A percentile compares a stretch with the other conserved stretches of the same genome.
Conservation (phyloP, 2,888 invertebrate species). For the Conomelus anceps region DNA sequence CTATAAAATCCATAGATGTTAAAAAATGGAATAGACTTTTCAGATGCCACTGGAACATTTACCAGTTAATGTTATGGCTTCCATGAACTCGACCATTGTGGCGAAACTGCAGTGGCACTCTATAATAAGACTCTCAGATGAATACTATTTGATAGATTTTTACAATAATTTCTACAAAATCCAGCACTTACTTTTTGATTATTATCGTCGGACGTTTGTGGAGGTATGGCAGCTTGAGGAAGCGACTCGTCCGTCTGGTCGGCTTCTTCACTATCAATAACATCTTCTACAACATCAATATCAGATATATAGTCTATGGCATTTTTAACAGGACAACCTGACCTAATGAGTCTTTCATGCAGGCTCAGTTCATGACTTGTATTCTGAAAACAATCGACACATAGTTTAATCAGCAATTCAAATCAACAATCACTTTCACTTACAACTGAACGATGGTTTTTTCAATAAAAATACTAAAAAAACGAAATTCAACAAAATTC, state of each 20-base stretch:
- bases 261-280: conserved; percentile 17
- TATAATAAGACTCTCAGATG: too few relatives aligned
- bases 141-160: too few relatives aligned
- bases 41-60: too few relatives aligned
- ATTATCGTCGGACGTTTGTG: not conserved
- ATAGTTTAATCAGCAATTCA: not conserved
- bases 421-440: not conserved
- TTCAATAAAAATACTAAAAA: too few relatives aligned
- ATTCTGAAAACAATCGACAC: not conserved
- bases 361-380: not conserved
- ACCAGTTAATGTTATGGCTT: too few relatives aligned
- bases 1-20: too few relatives aligned
- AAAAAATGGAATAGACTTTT: too few relatives aligned
- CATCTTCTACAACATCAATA: conserved; percentile 35
- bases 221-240: not conserved
- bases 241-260: not conserved
- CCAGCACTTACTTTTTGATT: not conserved
- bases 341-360: conserved; percentile 6
- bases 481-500: too few relatives aligned
- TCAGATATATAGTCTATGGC: conserved; percentile 40
- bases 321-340: conserved; percentile 31
- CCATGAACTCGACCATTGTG: too few relatives aligned
- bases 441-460: not conserved
- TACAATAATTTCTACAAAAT: too few relatives aligned
- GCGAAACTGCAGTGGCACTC: too few relatives aligned